Evolutionary conservation across 2,888 invertebrate genomes (phyloP), one percentile per base, ranked within the genome.

Genomic region (Allophyes oxyacanthae): DNA sequence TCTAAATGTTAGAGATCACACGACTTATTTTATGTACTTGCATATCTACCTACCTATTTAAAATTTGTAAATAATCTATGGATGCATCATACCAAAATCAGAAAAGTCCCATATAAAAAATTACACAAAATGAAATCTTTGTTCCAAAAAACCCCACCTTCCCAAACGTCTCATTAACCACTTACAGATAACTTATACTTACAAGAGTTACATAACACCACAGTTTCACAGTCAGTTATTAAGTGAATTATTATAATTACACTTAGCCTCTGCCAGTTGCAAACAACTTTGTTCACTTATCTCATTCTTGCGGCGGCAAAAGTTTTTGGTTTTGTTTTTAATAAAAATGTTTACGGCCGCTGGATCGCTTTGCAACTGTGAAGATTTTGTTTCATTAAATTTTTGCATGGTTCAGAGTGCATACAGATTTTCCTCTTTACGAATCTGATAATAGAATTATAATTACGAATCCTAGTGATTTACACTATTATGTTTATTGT

Each of bases 221-320:
- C 59, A 45, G 66, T 66, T 69, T 66, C 64, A 66, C 63, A 71
- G 73, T 78, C 62, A 61, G 72, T 72, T 77, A 72, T 76, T 71
- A 80, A 77, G 75, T 92, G 90, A 93, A 85, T 90, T 89, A 92
- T 92, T 89, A 83, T 92, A 88, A 92, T 91, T 86, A 88, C 89
- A 73, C 64, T 77, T 83, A 85, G 84, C 88, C 88, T 87, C 80
- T 86, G 86, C 82, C 81, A 74, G 78, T 79, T 80, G 81, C 76
- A 81, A 78, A 80, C 77, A 85, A 88, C 78, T 85, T 86, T 72
- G 59, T 63, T 64, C 67, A 75, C 73, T 78, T 88, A 90, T 89
- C 88, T 87, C 80, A 77, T 69, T 77, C 78, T 67, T 77, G 78
- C 64, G 72, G 69, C 36, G 64, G 61, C 64, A 57, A 66, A 84